Evolutionary conservation across 2,888 invertebrate species (phyloP), one percentile per base, ranked within the genome.

Genomic region (Hydrotaea cyrtoneurina): DNA sequence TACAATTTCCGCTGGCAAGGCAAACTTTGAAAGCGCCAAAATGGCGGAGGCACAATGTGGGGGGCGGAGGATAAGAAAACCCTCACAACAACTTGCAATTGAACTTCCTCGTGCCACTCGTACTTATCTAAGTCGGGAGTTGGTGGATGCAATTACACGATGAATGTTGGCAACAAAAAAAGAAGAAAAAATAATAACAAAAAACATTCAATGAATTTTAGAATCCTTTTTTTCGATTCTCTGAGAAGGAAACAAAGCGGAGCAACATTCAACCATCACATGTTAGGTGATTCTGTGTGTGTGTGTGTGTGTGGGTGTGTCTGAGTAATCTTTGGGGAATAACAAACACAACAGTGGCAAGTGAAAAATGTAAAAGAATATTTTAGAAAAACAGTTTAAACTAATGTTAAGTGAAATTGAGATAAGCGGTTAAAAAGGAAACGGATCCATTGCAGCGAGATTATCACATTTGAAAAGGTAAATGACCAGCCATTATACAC

Each of bases 1-100:
- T 74, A 85, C 79, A 85, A 85, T 85, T 85, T 85, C 85, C 85
- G 82, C 73, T 77, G 77, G 62, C 69, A 69, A 84, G 50, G 75
- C 53, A 76, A 76, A 83, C 43, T 73, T 79, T 64, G 36, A 50
- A 83, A 66, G 71, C 62, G 71, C 64, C 50, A 57, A 53, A 79
- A 39, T 31, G 23, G 43, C 11, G 39, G 39, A 10, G 39, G 39
- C 11, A n/a, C n/a, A n/a, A n/a, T n/a, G 31, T 15, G 31, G 21
- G 36, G 43, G 11, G 46, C 5, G 39, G 50, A 17, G n/a, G 31
- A 36, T 31, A 71, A 50, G 74, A 64, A 57, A 71, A 43, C 46
- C 71, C 15, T 21, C 69, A 69, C 64, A 46, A 69, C 43, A 46
- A 72, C 69, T 72, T 76, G 72, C 31, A 66, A 50, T 79, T 73